Conservation (phyloP, 2,888 invertebrate species). For the Panopea generosa region DNA sequence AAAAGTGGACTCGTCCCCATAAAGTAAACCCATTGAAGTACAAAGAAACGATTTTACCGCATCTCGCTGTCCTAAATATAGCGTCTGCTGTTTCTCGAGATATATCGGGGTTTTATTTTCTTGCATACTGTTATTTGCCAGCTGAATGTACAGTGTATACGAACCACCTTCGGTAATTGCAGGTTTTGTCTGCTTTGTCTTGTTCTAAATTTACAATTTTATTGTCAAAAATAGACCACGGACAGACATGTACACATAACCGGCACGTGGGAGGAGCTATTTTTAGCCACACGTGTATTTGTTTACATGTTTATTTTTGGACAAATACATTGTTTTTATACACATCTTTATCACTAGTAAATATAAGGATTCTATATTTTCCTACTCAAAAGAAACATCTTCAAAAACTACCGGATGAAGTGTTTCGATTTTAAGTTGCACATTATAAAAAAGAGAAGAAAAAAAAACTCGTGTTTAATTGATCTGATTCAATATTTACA, state of each 20-base stretch:
- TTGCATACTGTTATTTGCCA: slow-evolving; percentile 7
- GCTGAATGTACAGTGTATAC: neutral
- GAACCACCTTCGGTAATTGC: no score
- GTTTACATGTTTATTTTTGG: slow-evolving; percentile 1
- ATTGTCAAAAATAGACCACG: slow-evolving; percentile 5
- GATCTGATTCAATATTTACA: no score
- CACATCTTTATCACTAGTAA: no score
- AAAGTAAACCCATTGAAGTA: slow-evolving; percentile 40
- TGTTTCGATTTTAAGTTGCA: no score
- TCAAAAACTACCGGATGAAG: no score
- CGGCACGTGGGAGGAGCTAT: slow-evolving; percentile 39
- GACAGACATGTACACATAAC: slow-evolving; percentile 45
- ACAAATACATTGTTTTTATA: no score
- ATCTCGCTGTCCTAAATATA: slow-evolving; percentile 42
- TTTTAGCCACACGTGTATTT: slow-evolving; percentile 61
- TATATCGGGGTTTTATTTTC: slow-evolving; percentile 34
- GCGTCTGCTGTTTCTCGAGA: slow-evolving; percentile 41
- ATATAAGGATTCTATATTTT: no score
- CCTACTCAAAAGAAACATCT: no score
- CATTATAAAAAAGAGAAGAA: no score
- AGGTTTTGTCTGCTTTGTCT: no score
- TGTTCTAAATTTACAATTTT: no score
- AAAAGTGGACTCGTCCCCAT: slow-evolving; percentile 30
- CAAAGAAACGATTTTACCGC: slow-evolving; percentile 46
- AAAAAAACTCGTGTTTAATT: no score